phyloP scores from a whole-genome alignment of 2,113 vertebrate species.

The Pteronura brasiliensis region DNA sequence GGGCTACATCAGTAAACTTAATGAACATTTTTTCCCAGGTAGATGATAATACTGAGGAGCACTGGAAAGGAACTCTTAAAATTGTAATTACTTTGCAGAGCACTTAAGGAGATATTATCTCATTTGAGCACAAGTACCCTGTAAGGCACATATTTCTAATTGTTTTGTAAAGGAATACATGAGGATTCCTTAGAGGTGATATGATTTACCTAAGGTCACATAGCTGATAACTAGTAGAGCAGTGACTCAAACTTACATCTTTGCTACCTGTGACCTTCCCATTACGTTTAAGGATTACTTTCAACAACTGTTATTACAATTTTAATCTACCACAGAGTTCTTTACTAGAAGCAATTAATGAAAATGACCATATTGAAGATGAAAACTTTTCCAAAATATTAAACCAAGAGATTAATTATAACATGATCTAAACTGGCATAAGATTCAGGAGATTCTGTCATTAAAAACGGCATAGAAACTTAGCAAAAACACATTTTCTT shows the following conservation, averaged over 20 bases:
- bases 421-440: not conserved
- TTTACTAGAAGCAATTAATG: conserved; percentile 31
- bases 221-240: not conserved
- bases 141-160: not conserved
- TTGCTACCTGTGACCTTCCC: not conserved
- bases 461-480: not conserved
- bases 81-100: not conserved
- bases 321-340: not conserved
- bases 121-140: not conserved
- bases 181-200: not conserved
- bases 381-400: conserved; percentile 15
- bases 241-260: not conserved
- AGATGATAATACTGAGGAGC: not conserved
- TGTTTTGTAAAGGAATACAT: not conserved
- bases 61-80: not conserved
- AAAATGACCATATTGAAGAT: not conserved
- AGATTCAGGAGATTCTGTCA: not conserved
- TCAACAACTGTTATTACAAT: conserved; percentile 44
- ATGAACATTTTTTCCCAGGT: not conserved
- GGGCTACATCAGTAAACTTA: not conserved
- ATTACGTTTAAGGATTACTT: not conserved
- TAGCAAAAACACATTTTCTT: not conserved
- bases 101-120: not conserved
- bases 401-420: not conserved
- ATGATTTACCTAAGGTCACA: not conserved